phyloP scores from a whole-genome alignment of 2,113 vertebrate species.

The Nothocercus nigrocapillus region DNA sequence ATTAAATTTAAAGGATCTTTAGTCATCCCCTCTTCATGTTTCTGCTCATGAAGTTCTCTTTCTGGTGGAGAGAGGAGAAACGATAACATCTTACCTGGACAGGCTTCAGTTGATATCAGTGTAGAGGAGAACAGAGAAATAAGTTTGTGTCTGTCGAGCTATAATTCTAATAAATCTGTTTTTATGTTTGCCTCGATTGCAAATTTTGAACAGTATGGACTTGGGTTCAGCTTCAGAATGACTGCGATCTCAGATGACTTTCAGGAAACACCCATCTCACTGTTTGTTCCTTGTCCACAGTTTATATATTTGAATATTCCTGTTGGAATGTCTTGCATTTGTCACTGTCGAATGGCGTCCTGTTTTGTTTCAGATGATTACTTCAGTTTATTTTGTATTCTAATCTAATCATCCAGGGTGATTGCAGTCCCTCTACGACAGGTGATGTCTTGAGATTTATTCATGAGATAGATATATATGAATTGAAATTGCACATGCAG shows the following conservation, averaged over 20 bases:
- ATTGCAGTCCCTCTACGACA: background rate
- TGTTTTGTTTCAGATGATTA: background rate
- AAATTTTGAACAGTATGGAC: background rate
- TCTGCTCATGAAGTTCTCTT: too few relatives aligned
- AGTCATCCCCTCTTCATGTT: background rate
- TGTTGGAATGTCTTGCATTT: background rate
- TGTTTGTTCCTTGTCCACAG: background rate
- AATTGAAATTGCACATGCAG: background rate
- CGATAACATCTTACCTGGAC: background rate
- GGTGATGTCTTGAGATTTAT: conserved; percentile 13
- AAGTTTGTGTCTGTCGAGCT: background rate
- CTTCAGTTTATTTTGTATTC: background rate
- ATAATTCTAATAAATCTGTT: background rate
- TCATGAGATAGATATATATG: background rate
- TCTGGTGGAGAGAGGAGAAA: background rate
- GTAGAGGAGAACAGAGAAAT: background rate
- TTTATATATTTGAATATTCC: background rate
- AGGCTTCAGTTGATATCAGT: background rate
- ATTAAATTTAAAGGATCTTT: background rate
- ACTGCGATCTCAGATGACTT: background rate
- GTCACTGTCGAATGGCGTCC: background rate
- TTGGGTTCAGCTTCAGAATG: background rate
- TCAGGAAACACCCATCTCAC: background rate
- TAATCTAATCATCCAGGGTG: background rate
- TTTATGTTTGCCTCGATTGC: background rate